These are phyloP conservation scores for Hafferia zeledoni DNA, from an alignment of 2,797 vertebrate genomes.

Conservation along the genomic window DNA sequence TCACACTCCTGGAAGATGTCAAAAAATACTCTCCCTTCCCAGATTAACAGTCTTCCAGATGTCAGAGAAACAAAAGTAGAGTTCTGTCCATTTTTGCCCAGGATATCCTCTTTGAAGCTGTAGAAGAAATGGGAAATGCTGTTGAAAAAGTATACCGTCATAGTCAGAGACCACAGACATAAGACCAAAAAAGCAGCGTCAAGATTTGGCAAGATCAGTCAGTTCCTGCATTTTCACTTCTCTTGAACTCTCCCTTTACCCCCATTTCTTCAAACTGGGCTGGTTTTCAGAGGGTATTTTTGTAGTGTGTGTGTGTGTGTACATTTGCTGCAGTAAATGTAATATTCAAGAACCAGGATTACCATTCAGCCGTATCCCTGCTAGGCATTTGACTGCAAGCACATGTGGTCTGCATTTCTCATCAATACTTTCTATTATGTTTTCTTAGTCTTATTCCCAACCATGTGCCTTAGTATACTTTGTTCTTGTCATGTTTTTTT, in stretches of 20 bases:
- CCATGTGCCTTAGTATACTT: not conserved
- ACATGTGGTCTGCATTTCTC: not conserved
- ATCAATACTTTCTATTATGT: not conserved
- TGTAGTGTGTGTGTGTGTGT: not conserved
- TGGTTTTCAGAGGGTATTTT: not conserved
- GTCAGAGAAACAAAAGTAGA: not conserved
- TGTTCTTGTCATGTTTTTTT: not conserved
- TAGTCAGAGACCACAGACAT: not conserved
- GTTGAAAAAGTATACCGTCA: not conserved
- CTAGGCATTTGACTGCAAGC: not conserved
- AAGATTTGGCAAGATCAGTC: not conserved
- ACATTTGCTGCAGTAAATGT: not conserved
- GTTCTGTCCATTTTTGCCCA: not conserved
- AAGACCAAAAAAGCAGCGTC: not conserved
- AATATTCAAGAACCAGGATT: not conserved
- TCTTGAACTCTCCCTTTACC: not conserved
- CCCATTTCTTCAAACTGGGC: not conserved
- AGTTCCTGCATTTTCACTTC: not conserved
- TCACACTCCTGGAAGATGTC: not conserved
- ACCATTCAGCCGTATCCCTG: not conserved
- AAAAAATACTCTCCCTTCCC: not conserved
- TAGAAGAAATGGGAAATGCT: not conserved
- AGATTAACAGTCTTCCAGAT: not conserved
- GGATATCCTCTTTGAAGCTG: not conserved
- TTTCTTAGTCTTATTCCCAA: not conserved